Evolutionary conservation across 23 tunicate genomes (phyloP), one percentile per base, ranked within the genome.

Genomic region (Styela plicata): DNA sequence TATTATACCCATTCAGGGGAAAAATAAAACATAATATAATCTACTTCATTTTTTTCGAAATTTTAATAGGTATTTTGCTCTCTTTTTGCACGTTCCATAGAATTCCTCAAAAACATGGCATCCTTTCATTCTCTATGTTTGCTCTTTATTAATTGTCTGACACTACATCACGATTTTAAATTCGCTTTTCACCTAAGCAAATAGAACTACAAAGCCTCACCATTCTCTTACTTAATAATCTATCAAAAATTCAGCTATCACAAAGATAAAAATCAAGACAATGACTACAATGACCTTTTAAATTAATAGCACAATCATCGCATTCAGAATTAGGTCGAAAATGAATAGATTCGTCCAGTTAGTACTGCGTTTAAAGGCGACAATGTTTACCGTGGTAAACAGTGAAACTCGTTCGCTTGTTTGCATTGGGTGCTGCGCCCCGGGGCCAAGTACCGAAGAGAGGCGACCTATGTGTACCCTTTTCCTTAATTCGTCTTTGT

Each of bases 361-460:
- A 44, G 57, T 13, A 44, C 77, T 18, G 13, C 7, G 77, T 34
- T 71, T 71, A 71, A 71, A 71, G 77, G 36, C 13, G 77, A 36
- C 35, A 20, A 28, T 71, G 77, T 71, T 71, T 71, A 34, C 77
- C 34, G 36, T 71, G 3, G 77, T 71, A 71, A 71, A 71, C 29
- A 71, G 34, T 3, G 77, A 71, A 34, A 17, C 36, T 32, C 24
- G 32, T 71, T 71, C 35, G 77, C 37, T 34, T 71, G 29, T 71
- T 71, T 71, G 77, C 77, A 28, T 71, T 71, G 77, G 77, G 77
- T 30, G 77, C 29, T 36, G 77, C 36, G 77, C 77, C 77, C 77
- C 77, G 77, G 77, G 29, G 36, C 32, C 77, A 71, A 71, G 77
- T 71, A 17, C 57, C 57, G 57, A 7, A 13, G 13, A 44, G 57